Evolutionary conservation across 2,888 invertebrate genomes (phyloP), one percentile per base, ranked within the genome.

Genomic region (Parnassius orleans): DNA sequence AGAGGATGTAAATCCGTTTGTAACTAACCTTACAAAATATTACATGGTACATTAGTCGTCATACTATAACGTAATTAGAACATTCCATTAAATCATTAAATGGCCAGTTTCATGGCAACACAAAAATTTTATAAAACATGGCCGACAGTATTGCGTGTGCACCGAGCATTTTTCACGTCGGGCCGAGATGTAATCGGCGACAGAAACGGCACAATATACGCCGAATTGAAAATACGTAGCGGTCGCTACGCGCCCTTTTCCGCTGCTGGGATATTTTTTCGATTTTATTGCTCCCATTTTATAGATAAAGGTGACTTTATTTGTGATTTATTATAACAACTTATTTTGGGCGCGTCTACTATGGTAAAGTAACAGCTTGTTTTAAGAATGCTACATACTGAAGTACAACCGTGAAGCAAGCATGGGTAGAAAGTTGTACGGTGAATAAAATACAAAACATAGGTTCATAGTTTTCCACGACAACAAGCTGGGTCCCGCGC

Each of bases 181-280:
- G 58, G 65, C 64, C 61, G 65, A 60, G 64, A 69, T 67, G 64
- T 66, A 69, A 67, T 67, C 67, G 66, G 62, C 10, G 63, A 53
- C 63, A 56, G 46, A 55, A 63, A 59, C 59, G 55, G 48, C 63
- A 51, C 42, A 52, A 24, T 55, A 51, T 63, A 63, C 53, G 56
- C 42, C 51, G 42, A 46, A 59, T 19, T 41, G 41, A 55, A 24
- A 63, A 50, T 51, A 54, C 50, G 50, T 58, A 58, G 62, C 62
- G 42, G 50, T 44, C 57, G 53, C 62, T 51, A 58, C 58, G 62
- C 53, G 44, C 43, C 11, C 14, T 33, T 10, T 41, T 43, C 9
- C 43, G 53, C 15, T 33, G 53, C 42, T 55, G 44, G 9, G 50
- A 42, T 12, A 24, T 19, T 55, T 55, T 52, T 61, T 41, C 15